Percentiles rank a stretch among this genome's conserved stretches.
phyloP scores from a whole-genome alignment of 2,888 invertebrate species.

The Temnothorax ravouxi region DNA sequence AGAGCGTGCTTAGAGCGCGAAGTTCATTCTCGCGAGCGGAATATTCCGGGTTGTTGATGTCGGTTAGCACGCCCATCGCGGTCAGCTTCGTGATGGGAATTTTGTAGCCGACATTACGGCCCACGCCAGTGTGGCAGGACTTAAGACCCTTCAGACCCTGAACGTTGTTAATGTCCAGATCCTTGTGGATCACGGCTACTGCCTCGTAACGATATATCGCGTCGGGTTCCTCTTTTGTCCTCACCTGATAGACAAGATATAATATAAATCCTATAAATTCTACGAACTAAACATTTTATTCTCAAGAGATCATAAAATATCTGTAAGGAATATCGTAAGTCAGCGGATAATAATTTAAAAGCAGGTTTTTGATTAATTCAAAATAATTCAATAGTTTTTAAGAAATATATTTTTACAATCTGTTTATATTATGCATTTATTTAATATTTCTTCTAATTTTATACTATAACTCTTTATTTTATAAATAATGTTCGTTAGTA shows the following conservation, averaged over 20 bases:
- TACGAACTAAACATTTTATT: not conserved
- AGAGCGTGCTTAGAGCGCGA: slow-evolving; percentile 92
- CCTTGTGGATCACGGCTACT: slow-evolving; percentile 93
- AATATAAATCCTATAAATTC: not conserved
- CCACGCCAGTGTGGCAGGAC: slow-evolving; percentile 95
- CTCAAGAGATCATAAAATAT: not conserved
- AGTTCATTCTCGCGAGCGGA: slow-evolving; percentile 94
- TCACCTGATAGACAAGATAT: slow-evolving; percentile 85
- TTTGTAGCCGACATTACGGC: slow-evolving; percentile 96
- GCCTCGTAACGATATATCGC: slow-evolving; percentile 91
- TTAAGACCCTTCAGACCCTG: slow-evolving; percentile 91
- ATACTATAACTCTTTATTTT: not conserved
- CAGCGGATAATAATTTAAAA: not conserved
- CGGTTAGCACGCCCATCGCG: slow-evolving; percentile 90
- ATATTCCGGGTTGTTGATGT: slow-evolving; percentile 90
- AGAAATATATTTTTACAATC: not conserved
- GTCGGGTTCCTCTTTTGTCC: slow-evolving; percentile 92
- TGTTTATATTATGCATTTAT: not conserved
- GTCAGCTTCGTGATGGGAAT: slow-evolving; percentile 93
- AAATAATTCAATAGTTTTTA: not conserved
- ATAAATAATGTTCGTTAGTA: not conserved
- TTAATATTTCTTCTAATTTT: not conserved
- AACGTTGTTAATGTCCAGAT: slow-evolving; percentile 90
- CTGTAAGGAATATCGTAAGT: not conserved
- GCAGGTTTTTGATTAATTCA: not conserved